These are phyloP conservation scores for Danio kyathit DNA, from an alignment of 2,797 vertebrate species.

Conservation along the genomic window DNA sequence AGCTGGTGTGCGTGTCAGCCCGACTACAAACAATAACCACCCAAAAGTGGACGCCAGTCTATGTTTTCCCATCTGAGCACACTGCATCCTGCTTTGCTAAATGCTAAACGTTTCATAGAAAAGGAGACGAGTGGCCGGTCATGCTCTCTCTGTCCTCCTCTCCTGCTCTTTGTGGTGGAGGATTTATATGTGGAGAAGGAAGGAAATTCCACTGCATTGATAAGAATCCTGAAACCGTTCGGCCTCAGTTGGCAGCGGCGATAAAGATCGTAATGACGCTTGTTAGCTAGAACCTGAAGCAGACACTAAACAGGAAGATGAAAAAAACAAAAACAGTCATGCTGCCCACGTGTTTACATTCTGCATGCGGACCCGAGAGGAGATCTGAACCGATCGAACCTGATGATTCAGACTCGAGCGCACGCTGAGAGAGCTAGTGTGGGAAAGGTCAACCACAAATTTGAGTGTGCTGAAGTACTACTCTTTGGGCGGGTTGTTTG, in stretches of 20 bases:
- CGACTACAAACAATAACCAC: constrained; percentile 38
- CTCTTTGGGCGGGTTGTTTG: constrained; percentile 36
- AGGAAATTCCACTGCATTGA: constrained; percentile 62
- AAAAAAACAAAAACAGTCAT: constrained; percentile 5
- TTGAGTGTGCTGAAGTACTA: constrained; percentile 30
- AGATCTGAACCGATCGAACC: constrained; percentile 5
- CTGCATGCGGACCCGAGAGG: background rate
- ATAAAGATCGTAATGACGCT: constrained; percentile 17
- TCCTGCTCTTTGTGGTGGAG: constrained; percentile 23
- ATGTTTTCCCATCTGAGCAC: constrained; percentile 34
- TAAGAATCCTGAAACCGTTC: constrained; percentile 58
- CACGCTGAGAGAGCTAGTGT: constrained; percentile 18
- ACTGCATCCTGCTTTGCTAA: constrained; percentile 30
- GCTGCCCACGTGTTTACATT: constrained; percentile 26
- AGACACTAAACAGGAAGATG: constrained; percentile 28
- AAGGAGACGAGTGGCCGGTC: constrained; percentile 4
- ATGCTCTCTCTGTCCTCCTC: background rate
- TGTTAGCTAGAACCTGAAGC: background rate
- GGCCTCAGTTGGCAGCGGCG: constrained; percentile 41
- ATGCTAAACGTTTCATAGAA: constrained; percentile 25
- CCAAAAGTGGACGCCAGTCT: constrained; percentile 27
- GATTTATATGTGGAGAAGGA: constrained; percentile 50
- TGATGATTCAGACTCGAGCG: constrained; percentile 4
- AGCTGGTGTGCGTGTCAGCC: constrained; percentile 41
- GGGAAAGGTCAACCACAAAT: constrained; percentile 46